A percentile compares a stretch with the other conserved stretches of the same genome.
Evolutionary conservation across 2,888 invertebrate genomes (phyloP).

Genomic region (Dasysyrphus albostriatus): DNA sequence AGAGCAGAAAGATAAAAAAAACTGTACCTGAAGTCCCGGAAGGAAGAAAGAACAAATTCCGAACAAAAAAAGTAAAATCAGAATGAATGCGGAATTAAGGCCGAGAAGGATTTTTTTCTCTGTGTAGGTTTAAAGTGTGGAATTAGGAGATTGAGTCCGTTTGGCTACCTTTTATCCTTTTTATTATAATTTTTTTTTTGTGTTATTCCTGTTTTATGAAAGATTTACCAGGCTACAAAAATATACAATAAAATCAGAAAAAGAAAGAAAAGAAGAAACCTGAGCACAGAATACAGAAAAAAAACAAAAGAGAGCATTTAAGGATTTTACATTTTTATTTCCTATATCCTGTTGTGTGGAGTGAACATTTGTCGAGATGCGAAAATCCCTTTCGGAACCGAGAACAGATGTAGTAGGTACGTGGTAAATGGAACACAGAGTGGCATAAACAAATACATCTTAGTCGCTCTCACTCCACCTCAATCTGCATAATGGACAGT

Average conservation of each 20-base stretch:
- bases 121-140: conserved; percentile 52
- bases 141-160: conserved; percentile 70
- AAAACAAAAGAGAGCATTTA: conserved; percentile 53
- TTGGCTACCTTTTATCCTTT: conserved; percentile 68
- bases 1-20: neutral
- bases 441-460: conserved; percentile 48
- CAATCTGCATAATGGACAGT: conserved; percentile 70
- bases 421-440: conserved; percentile 64
- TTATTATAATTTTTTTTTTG: neutral
- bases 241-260: conserved; percentile 34
- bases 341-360: conserved; percentile 47
- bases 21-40: conserved; percentile 44
- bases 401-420: conserved; percentile 67
- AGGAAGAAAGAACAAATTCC: conserved; percentile 35
- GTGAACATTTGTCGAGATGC: conserved; percentile 35
- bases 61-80: conserved; percentile 31
- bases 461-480: conserved; percentile 21
- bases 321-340: conserved; percentile 70
- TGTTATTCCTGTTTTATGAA: conserved; percentile 35
- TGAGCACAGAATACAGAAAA: conserved; percentile 16
- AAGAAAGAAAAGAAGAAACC: neutral
- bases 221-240: conserved; percentile 49
- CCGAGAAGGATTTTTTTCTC: conserved; percentile 42
- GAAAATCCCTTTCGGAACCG: conserved; percentile 64
- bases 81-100: conserved; percentile 69